phyloP scores from a whole-genome alignment of 2,797 vertebrate genomes.

The Syndactyla subalaris region DNA sequence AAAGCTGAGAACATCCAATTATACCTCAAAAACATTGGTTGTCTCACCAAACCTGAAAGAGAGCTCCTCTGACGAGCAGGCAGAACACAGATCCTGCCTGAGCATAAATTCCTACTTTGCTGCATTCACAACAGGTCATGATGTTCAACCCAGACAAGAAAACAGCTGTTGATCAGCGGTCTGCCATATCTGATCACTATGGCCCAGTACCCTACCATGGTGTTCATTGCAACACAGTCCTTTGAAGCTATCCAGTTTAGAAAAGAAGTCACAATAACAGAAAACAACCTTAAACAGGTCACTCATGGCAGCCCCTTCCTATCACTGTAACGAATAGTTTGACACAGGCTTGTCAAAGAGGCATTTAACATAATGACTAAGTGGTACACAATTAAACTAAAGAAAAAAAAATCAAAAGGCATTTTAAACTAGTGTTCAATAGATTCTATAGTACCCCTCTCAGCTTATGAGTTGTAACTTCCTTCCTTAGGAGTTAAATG shows the following conservation, averaged over 20 bases:
- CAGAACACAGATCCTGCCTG: background rate
- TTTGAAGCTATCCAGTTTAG: background rate
- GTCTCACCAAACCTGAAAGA: background rate
- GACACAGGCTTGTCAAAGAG: background rate
- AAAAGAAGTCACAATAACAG: background rate
- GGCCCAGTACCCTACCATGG: background rate
- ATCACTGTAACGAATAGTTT: background rate
- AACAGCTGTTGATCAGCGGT: background rate
- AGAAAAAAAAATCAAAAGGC: background rate
- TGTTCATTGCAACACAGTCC: background rate
- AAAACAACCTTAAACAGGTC: background rate
- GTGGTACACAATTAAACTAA: background rate
- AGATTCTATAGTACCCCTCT: background rate
- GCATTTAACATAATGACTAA: background rate
- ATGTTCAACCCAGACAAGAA: background rate
- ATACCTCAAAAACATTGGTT: background rate
- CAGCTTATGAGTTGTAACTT: background rate
- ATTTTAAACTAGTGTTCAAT: background rate
- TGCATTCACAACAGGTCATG: background rate
- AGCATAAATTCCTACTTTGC: background rate
- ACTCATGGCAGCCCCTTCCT: background rate
- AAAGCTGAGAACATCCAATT: background rate
- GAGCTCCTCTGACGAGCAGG: background rate
- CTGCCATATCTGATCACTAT: background rate
- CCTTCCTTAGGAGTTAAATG: background rate